phyloP scores from a whole-genome alignment of 2,797 vertebrate species.

The Cephalopachus bancanus region DNA sequence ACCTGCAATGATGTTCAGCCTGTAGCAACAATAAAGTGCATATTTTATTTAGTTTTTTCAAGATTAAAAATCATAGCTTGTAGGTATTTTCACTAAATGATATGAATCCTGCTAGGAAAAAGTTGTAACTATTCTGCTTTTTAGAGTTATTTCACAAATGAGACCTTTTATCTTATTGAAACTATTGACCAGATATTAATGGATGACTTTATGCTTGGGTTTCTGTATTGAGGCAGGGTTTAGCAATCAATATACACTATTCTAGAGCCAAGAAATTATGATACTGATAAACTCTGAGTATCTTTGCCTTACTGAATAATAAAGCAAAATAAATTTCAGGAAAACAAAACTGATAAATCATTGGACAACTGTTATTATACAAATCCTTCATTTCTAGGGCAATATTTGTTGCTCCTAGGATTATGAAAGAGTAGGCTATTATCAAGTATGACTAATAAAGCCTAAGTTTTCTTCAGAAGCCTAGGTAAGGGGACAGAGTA shows the following conservation, averaged over 20 bases:
- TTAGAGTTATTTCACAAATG: conserved; percentile 33
- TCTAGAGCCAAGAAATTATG: neutral
- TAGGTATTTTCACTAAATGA: neutral
- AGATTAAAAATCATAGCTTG: neutral
- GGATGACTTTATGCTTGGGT: neutral
- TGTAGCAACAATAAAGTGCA: neutral
- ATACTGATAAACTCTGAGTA: neutral
- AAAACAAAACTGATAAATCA: neutral
- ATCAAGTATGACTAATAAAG: neutral
- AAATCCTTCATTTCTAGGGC: neutral
- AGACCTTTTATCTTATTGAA: neutral
- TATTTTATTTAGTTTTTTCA: neutral
- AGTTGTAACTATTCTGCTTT: neutral
- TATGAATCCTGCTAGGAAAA: neutral
- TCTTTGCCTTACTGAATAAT: neutral
- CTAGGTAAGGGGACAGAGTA: neutral
- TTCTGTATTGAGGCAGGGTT: neutral
- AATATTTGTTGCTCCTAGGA: neutral
- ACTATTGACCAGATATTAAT: conserved; percentile 30
- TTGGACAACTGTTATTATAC: neutral
- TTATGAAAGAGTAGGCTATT: neutral
- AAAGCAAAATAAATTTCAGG: neutral
- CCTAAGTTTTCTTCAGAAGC: neutral
- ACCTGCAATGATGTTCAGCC: neutral
- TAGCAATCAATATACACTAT: neutral